Base-by-base conservation (phyloP, 2,888 invertebrate species). In the Orthosia cruda region DNA sequence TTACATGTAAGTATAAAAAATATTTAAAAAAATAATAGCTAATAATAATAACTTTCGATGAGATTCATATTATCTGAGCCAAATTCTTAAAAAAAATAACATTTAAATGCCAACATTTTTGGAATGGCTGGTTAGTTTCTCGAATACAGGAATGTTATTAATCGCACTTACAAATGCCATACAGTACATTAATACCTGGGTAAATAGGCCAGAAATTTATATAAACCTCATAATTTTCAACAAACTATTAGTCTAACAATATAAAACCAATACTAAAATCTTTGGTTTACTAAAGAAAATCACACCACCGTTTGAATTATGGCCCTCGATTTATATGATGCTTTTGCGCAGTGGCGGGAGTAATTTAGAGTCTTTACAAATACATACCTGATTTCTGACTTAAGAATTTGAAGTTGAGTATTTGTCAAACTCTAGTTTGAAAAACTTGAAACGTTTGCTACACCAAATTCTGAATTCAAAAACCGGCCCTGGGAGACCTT, bases 261-360 rank as follows among this genome's bases (percentile, higher is more conserved):
- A 86, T 69, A 64, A 81, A 87, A 91, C 87, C 90, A 90, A 92
- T 90, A 92, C 87, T 89, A 74, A 89, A 89, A 90, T 94, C 94
- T 94, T 94, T 94, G 94, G 94, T 92, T 91, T 86, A 84, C 86
- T 89, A 89, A 86, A 88, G 81, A 83, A 88, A 87, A 91, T 90
- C 88, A 90, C 89, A 90, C 87, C 84, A 84, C 83, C 74, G 40
- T 81, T 87, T 74, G 65, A 67, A 83, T 79, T 88, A 89, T 89
- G 89, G 89, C 88, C 76, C 68, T 78, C 67, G 75, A 80, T 47
- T 58, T 71, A 62, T 61, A 20, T 65, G 62, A 68, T 75, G 74
- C 61, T 40, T 70, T 64, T 52, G 68, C 67, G 47, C 64, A 71
- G 52, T 61, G 47, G 58, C 57, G 32, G 80, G 62, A 61, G n/a